Evolutionary conservation across 2,113 vertebrate genomes (phyloP), one percentile per base, ranked within the genome.

Genomic region (Natator depressus): DNA sequence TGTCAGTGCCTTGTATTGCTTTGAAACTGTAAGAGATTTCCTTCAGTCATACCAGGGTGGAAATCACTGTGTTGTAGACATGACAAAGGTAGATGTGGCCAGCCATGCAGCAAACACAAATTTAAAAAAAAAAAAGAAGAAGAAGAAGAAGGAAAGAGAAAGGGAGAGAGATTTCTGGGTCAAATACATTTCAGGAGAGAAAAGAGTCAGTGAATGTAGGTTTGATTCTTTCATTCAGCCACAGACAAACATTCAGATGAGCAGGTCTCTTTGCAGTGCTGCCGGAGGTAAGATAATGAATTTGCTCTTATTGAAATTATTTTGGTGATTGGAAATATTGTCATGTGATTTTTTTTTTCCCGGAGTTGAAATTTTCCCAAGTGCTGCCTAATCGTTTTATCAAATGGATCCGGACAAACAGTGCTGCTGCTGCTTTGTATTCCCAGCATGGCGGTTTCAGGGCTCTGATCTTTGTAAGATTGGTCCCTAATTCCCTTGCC

Each of bases 51-150:
- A 62, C 85, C 53, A 82, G 89, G 95, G 57, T 91, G 90, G 93
- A 94, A 94, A 95, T 97, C 94, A 91, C 84, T 84, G 25, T 62
- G 94, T 46, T 82, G 93, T 90, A 96, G 97, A 93, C 87, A 88
- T 97, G 97, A 95, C 96, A 95, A 93, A 98, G 96, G 96, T 97
- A 87, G 97, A 97, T 97, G 97, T 97, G 97, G 89, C 92, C 95
- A 98, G 96, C 93, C 97, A 97, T 96, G 97, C 97, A 97, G 96
- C 95, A 98, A 97, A 97, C 49, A 88, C 94, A 98, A 90, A 90
- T 95, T 46, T 89, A 80, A 72, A 88, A 91, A 14, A 95, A 91
- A 59, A 17, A n/a, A 84, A 78, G 75, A 97, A 94, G 93, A 92
- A 79, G 84, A 76, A 55, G 84, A 93, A 95, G 90, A 72, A 62